Conservation (phyloP, 1,140 invertebrate species). For the Diprion similis region DNA sequence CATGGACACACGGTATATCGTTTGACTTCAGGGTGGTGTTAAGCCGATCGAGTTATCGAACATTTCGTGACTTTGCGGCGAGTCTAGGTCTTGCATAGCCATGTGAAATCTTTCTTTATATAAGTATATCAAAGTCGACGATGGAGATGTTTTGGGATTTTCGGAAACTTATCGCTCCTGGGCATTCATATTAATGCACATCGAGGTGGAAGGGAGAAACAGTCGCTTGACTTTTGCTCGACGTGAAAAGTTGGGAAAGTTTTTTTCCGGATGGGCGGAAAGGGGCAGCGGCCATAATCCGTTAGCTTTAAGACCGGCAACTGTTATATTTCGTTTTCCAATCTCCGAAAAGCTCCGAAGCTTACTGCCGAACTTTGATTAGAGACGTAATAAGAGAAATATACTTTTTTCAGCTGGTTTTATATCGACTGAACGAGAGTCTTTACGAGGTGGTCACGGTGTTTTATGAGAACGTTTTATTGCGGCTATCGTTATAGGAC, state of each 20-base stretch:
- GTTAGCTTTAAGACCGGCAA: neutral
- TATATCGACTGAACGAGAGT: neutral
- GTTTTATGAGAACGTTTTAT: neutral
- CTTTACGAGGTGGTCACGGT: neutral
- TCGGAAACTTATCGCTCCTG: constrained; percentile 41
- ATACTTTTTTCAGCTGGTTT: neutral
- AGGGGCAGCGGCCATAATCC: neutral
- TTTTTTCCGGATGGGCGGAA: neutral
- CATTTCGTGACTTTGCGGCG: neutral
- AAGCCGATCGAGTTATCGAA: neutral
- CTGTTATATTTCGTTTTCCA: constrained; percentile 1
- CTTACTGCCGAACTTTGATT: constrained; percentile 5
- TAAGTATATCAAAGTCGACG: neutral
- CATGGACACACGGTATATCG: too few species aligned
- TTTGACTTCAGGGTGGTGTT: neutral
- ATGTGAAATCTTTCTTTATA: neutral
- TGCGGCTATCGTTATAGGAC: neutral
- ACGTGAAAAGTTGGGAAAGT: neutral
- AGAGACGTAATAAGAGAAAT: neutral
- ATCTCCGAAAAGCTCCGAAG: neutral
- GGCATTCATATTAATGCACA: constrained; percentile 46
- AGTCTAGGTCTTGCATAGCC: neutral
- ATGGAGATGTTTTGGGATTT: neutral
- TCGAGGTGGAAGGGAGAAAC: constrained; percentile 35
- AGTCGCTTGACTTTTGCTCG: constrained; percentile 31